A percentile compares a stretch with the other conserved stretches of the same genome.
phyloP scores from a whole-genome alignment of 2,888 invertebrate species.

The Meganola albula region DNA sequence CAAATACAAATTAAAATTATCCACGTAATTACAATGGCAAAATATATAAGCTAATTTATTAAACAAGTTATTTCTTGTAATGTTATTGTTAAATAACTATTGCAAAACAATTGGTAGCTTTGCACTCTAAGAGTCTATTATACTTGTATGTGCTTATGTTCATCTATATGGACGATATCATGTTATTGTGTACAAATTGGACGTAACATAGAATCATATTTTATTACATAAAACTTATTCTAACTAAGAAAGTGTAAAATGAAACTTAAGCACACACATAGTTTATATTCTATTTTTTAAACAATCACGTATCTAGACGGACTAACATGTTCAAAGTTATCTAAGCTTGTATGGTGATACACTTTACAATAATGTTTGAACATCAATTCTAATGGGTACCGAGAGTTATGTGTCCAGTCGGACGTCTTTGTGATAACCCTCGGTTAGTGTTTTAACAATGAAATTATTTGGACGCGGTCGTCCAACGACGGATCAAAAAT shows the following conservation, averaged over 20 bases:
- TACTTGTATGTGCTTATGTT: constrained; percentile 36
- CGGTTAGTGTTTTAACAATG: constrained; percentile 48
- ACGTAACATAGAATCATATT: too few species aligned
- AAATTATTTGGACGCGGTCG: constrained; percentile 70
- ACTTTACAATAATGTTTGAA: constrained; percentile 66
- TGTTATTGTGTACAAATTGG: too few species aligned
- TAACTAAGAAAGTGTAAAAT: too few species aligned
- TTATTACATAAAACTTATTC: too few species aligned
- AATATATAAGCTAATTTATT: constrained; percentile 65
- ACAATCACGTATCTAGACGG: constrained; percentile 60
- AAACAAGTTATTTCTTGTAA: constrained; percentile 50
- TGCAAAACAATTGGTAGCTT: constrained; percentile 73
- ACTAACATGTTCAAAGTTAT: constrained; percentile 68
- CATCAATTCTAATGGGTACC: constrained; percentile 62
- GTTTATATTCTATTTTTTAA: constrained; percentile 47
- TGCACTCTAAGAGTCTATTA: constrained; percentile 66
- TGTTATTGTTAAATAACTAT: constrained; percentile 69
- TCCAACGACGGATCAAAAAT: constrained; percentile 73
- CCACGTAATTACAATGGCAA: constrained; percentile 61
- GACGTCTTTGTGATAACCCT: constrained; percentile 48
- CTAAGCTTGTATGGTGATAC: constrained; percentile 73
- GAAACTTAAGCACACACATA: constrained; percentile 37
- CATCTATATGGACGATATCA: constrained; percentile 20
- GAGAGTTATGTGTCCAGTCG: constrained; percentile 47
- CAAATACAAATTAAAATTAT: constrained; percentile 47